Conservation (phyloP, 2,113 vertebrate species). For the Pterocles burchelli region DNA sequence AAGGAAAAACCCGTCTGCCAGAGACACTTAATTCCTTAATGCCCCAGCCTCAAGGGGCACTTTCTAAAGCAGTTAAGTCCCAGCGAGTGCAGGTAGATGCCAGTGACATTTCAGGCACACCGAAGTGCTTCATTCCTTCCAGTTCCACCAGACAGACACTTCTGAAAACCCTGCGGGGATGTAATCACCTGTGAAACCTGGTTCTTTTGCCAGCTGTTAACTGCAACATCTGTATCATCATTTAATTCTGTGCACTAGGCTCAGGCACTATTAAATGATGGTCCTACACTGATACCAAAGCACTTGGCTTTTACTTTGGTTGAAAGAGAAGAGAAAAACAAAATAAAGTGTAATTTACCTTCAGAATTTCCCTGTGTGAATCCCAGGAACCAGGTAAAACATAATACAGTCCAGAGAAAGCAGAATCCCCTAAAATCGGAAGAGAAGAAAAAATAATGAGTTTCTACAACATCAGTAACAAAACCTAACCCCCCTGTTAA, state of each 20-base stretch:
- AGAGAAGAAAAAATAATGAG: conserved; percentile 56
- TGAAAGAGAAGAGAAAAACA: neutral
- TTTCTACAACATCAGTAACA: neutral
- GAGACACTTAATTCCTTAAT: neutral
- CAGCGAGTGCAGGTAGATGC: neutral
- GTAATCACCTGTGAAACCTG: neutral
- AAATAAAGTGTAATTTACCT: conserved; percentile 79
- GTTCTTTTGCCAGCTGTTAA: neutral
- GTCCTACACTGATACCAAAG: neutral
- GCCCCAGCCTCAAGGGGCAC: neutral
- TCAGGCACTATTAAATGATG: neutral
- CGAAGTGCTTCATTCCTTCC: neutral
- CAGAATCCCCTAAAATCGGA: conserved; percentile 85
- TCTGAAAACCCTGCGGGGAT: neutral
- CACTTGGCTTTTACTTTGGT: neutral
- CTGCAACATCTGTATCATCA: neutral
- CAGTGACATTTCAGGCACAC: neutral
- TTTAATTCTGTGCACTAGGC: neutral
- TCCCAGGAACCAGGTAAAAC: conserved; percentile 91
- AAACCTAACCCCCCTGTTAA: neutral
- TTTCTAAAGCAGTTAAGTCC: neutral
- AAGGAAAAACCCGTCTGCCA: neutral
- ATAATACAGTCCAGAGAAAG: conserved; percentile 90
- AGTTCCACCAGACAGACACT: neutral
- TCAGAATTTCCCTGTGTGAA: conserved; percentile 90